These are phyloP conservation scores for Bucco capensis DNA, from an alignment of 2,113 vertebrate genomes.

Conservation along the genomic window DNA sequence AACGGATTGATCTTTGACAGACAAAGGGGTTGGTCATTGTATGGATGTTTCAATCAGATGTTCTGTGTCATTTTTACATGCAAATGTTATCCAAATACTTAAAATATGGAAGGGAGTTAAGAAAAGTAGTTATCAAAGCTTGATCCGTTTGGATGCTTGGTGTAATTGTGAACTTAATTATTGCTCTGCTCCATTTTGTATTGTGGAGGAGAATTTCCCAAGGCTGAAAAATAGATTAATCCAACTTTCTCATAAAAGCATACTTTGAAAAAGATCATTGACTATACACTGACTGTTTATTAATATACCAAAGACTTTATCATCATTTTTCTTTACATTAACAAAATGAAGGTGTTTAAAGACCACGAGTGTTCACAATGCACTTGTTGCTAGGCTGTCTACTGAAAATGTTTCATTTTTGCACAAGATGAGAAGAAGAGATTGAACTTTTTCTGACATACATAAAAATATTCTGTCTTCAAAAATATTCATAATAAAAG, in stretches of 20 bases:
- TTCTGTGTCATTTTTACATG: background rate
- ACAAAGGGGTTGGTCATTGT: background rate
- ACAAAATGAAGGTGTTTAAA: background rate
- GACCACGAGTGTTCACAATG: background rate
- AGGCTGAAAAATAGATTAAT: slow-evolving; percentile 18
- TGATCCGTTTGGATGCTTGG: background rate
- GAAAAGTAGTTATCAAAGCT: background rate
- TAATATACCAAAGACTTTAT: background rate
- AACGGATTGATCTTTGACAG: background rate
- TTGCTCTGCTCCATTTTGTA: background rate
- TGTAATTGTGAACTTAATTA: background rate
- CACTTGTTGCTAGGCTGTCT: background rate
- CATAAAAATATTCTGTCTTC: background rate
- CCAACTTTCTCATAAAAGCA: background rate
- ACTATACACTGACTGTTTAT: background rate
- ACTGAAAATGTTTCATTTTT: background rate
- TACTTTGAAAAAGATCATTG: slow-evolving; percentile 1
- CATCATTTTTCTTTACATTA: background rate
- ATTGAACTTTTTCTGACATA: background rate
- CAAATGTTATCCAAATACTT: background rate
- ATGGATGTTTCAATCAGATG: background rate
- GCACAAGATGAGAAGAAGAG: background rate
- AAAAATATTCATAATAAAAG: background rate
- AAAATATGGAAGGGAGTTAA: background rate
- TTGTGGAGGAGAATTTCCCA: background rate